Evolutionary conservation across 1,140 invertebrate genomes (phyloP), one percentile per base, ranked within the genome.

Genomic region (Procambarus clarkii): DNA sequence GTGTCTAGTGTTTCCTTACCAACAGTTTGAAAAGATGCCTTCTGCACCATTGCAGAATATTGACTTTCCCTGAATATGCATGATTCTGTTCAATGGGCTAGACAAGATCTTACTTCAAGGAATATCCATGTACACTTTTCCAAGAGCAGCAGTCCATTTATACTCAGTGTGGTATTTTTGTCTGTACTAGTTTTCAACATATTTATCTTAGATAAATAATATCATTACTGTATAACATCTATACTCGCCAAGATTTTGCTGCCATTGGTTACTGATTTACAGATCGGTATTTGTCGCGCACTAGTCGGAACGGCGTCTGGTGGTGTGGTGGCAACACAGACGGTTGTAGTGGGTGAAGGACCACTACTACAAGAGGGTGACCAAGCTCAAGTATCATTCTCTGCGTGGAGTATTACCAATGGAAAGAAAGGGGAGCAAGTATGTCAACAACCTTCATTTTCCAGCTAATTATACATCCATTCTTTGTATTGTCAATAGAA

Each of bases 241-340:
- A 21, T 0, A 18, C 18, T 1, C 18, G 18, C 60, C 60, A 15
- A 18, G 15, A 13, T 18, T 21, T 64, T 64, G 60, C 13, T 21
- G 60, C 18, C 13, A 21, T 64, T 2, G 18, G 21, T 64, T 24
- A 11, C 7, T 44, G 15, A 76, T 58, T 3, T 48, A 15, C 58
- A 88, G 86, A 77, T 88, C 21, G 86, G 86, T n/a, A 34, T 88
- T 18, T 88, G 86, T 64, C 77, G 86, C 9, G 86, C 86, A n/a
- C 9, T 88, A 58, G 76, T 58, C 18, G 44, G 50, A 13, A 3
- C 21, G 9, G 50, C 44, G 0, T 15, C 18, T 4, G 60, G 58
- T 69, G 46, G 78, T 48, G 58, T 48, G 44, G 18, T 44, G 13
- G 2, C 60, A 4, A 80, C 58, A 48, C 86, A 88, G 60, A 77